Base-by-base conservation (phyloP, 1,140 invertebrate species). In the Drosophila littoralis region DNA sequence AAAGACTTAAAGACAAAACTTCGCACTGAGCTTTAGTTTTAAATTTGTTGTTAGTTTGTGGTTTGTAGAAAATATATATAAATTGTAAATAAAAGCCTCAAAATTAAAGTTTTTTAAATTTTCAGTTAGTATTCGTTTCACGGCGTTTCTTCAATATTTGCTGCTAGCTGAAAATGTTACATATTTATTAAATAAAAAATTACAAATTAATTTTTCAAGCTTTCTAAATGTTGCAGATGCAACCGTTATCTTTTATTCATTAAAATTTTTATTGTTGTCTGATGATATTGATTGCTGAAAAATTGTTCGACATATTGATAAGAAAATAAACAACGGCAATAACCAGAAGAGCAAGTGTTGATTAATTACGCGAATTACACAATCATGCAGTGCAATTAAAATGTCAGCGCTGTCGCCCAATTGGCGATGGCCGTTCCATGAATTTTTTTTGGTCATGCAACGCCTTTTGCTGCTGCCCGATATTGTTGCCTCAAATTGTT, bases 371-470 rank as follows among this genome's bases (percentile, higher is more conserved):
- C 80, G 71, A 84, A 89, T 89, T 90, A 90, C 77, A 74, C 73
- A 89, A 82, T 85, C 81, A 85, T 89, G 84, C 77, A 81, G 75
- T 75, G 84, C 84, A 89, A 89, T 89, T 89, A 89, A 89, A 89
- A 89, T 89, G 85, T 89, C 85, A 84, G 80, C 81, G 58, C 76
- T 57, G 79, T 70, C 61, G 32, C 45, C 33, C 55, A 43, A 17
- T n/a, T 51, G 33, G 36, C 28, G 5, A 40, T 54, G 50, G 15
- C 50, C 22, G 48, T 28, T 33, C 32, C 64, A 74, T 74, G 60
- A 58, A 43, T 61, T 60, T 68, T 61, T 42, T 74, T 74, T 55
- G 42, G 48, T 35, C 65, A 57, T 69, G 57, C 60, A 61, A 74
- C 57, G 64, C 57, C 69, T 64, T 38, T 33, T 59, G 33, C 5